A percentile compares a stretch with the other conserved stretches of the same genome.
Evolutionary conservation across 2,797 vertebrate species (phyloP).

Genomic region (Falco peregrinus): DNA sequence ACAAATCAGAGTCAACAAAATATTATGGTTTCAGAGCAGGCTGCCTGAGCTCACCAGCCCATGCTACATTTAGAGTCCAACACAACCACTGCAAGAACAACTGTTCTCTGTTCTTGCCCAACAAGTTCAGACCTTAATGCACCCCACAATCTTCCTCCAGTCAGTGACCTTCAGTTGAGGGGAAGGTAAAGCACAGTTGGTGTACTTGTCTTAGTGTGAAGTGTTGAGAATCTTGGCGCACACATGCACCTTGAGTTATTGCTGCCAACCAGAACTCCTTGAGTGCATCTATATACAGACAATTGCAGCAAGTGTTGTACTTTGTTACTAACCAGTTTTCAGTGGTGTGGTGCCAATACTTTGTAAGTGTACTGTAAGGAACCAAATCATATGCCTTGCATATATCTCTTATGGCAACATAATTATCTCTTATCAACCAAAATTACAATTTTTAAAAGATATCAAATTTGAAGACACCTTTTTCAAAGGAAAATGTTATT

Average conservation of each 20-base stretch:
- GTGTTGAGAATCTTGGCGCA: background rate
- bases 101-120: background rate
- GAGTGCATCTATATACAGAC: background rate
- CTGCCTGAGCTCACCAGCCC: background rate
- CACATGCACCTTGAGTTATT: background rate
- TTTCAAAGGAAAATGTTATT: background rate
- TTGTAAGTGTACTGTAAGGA: background rate
- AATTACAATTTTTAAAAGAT: background rate
- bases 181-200: background rate
- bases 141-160: background rate
- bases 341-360: background rate
- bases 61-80: background rate
- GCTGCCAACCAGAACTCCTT: background rate
- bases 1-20: background rate
- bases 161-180: background rate
- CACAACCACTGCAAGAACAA: background rate
- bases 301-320: background rate
- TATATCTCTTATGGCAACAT: background rate
- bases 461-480: background rate
- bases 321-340: background rate
- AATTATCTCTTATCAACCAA: background rate
- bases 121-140: background rate
- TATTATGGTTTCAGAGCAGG: background rate
- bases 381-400: background rate
- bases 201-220: background rate